A percentile compares a stretch with the other conserved stretches of the same genome.
phyloP scores from a whole-genome alignment of 2,888 invertebrate species.

The Melieria picta region DNA sequence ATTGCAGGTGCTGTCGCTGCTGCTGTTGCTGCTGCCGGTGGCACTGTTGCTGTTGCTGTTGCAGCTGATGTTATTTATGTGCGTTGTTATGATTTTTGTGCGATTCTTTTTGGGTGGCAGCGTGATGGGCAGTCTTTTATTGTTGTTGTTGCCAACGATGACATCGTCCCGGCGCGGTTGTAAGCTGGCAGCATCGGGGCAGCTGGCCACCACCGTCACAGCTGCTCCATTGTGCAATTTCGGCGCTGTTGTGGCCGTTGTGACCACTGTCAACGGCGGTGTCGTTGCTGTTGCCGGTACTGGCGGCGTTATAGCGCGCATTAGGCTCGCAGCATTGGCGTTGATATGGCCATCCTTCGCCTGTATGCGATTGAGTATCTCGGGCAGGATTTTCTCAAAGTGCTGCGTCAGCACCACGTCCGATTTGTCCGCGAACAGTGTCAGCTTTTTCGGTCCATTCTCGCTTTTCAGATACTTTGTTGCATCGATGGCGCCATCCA shows the following conservation, averaged over 20 bases:
- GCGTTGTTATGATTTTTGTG: conserved; percentile 47
- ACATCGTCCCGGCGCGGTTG: background rate
- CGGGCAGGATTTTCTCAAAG: conserved; percentile 60
- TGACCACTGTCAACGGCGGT: background rate
- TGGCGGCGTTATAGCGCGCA: background rate
- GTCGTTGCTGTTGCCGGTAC: background rate
- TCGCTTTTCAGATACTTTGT: conserved; percentile 41
- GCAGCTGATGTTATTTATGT: conserved; percentile 40
- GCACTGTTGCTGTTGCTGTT: conserved; percentile 41
- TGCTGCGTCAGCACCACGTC: conserved; percentile 56
- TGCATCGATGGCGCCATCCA: conserved; percentile 6
- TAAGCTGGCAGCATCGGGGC: too few relatives aligned
- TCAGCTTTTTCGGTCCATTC: conserved; percentile 53
- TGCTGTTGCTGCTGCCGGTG: background rate
- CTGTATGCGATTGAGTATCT: conserved; percentile 59
- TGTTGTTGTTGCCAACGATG: conserved; percentile 4
- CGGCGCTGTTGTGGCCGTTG: background rate
- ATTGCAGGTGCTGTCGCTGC: conserved; percentile 1
- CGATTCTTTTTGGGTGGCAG: conserved; percentile 62
- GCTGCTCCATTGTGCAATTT: too few relatives aligned
- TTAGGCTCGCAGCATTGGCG: background rate
- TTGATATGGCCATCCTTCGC: conserved; percentile 31
- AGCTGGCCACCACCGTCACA: too few relatives aligned
- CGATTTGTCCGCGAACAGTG: conserved; percentile 59
- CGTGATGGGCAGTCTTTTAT: conserved; percentile 53